Evolutionary conservation across 2,113 vertebrate genomes (phyloP).

Genomic region (Antennarius striatus): DNA sequence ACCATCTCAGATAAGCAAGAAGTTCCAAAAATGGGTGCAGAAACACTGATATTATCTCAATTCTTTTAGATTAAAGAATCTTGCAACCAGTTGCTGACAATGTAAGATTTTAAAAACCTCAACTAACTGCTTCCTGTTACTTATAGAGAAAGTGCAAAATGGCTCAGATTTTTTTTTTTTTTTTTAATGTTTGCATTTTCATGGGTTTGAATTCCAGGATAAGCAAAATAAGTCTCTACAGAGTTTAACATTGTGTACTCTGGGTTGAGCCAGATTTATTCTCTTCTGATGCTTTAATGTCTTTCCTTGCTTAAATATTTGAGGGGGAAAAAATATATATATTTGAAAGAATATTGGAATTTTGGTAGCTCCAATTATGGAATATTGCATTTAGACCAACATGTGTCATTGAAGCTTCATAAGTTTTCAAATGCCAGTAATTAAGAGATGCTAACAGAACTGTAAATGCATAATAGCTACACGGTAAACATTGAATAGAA

Average conservation of each 20-base stretch:
- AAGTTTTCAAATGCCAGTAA: too few relatives aligned
- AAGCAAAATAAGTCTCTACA: slow-evolving; percentile 11
- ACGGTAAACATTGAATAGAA: too few relatives aligned
- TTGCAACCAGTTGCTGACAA: slow-evolving; percentile 36
- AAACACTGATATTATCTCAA: not conserved
- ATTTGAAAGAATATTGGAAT: too few relatives aligned
- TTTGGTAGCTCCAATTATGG: too few relatives aligned
- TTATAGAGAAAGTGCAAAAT: slow-evolving; percentile 37
- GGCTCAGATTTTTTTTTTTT: not conserved
- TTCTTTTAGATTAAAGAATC: not conserved
- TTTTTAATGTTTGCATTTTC: slow-evolving; percentile 10
- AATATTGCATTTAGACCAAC: too few relatives aligned
- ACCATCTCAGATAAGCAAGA: not conserved
- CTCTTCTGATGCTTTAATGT: too few relatives aligned
- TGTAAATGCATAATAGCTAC: too few relatives aligned
- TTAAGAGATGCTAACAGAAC: too few relatives aligned
- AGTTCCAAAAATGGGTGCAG: not conserved
- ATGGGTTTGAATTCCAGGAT: slow-evolving; percentile 5
- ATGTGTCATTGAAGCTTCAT: too few relatives aligned
- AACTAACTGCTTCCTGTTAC: not conserved
- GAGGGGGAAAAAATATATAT: too few relatives aligned
- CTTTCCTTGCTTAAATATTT: too few relatives aligned
- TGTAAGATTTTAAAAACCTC: not conserved
- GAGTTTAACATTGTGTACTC: slow-evolving; percentile 11
- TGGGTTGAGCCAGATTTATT: too few relatives aligned